phyloP scores from a whole-genome alignment of 1,140 invertebrate species.

The Chironomus tepperi region DNA sequence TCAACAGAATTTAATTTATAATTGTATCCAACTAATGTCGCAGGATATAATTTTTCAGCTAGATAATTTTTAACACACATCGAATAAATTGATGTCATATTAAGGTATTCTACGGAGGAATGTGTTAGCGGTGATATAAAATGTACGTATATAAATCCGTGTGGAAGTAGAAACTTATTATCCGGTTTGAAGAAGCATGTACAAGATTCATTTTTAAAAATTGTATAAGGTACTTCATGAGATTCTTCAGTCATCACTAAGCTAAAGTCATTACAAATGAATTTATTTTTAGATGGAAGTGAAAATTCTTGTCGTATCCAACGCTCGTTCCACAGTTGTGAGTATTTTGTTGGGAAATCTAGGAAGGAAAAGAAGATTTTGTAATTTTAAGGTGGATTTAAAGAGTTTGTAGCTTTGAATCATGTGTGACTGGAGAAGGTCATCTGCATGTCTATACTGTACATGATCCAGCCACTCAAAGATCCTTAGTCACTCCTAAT shows the following conservation, averaged over 20 bases:
- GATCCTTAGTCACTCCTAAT: too few species aligned
- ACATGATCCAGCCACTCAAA: too few species aligned
- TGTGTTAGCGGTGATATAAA: constrained; percentile 55
- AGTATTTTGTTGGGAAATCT: background rate
- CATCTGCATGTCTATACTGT: too few species aligned
- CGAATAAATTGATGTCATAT: constrained; percentile 6
- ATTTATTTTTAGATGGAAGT: constrained; percentile 72
- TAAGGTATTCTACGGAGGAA: constrained; percentile 43
- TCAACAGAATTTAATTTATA: background rate
- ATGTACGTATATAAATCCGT: constrained; percentile 58
- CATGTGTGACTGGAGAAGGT: too few species aligned
- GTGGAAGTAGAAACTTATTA: constrained; percentile 67
- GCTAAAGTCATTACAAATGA: constrained; percentile 72
- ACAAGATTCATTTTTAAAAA: constrained; percentile 46
- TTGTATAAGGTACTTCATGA: constrained; percentile 39
- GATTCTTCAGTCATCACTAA: constrained; percentile 36
- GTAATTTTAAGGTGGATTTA: constrained; percentile 43
- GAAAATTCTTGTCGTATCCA: constrained; percentile 43
- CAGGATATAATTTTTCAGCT: constrained; percentile 8
- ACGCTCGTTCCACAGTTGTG: background rate
- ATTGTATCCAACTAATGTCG: background rate
- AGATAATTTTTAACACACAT: constrained; percentile 19
- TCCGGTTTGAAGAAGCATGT: constrained; percentile 78
- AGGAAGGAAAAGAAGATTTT: background rate
- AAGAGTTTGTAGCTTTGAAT: too few species aligned